phyloP scores from a whole-genome alignment of 2,797 vertebrate genomes.

The Hapalemur alaotrensis region DNA sequence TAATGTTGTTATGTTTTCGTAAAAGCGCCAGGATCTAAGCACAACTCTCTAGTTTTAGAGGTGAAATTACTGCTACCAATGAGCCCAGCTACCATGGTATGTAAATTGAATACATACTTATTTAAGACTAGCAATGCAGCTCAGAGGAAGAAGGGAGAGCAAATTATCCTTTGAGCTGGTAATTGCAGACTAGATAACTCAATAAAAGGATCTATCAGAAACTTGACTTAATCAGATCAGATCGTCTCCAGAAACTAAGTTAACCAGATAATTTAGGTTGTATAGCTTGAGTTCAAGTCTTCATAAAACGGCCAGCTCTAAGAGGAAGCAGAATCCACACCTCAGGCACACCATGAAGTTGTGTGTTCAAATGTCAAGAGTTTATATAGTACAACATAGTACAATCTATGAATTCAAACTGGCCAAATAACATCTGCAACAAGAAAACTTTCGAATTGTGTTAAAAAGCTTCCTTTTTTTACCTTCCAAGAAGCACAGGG shows the following conservation, averaged over 20 bases:
- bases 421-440: not conserved
- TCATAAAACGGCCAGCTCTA: not conserved
- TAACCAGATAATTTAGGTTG: conserved; percentile 6
- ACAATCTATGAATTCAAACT: not conserved
- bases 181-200: conserved; percentile 25
- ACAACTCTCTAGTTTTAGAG: conserved; percentile 25
- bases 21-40: not conserved
- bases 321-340: not conserved
- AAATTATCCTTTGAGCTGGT: conserved; percentile 53
- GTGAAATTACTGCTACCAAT: conserved; percentile 37
- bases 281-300: not conserved
- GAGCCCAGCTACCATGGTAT: not conserved
- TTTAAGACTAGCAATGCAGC: conserved; percentile 26
- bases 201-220: conserved; percentile 45
- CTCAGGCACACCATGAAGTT: not conserved
- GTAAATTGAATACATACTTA: conserved; percentile 26
- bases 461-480: not conserved
- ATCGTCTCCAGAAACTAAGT: conserved; percentile 18
- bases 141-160: not conserved
- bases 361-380: not conserved
- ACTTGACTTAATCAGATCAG: conserved; percentile 55
- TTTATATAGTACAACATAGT: not conserved
- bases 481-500: not conserved
- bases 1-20: conserved; percentile 36
- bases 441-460: not conserved